phyloP scores from a whole-genome alignment of 2,888 invertebrate genomes.

The Drosophila ochracea region DNA sequence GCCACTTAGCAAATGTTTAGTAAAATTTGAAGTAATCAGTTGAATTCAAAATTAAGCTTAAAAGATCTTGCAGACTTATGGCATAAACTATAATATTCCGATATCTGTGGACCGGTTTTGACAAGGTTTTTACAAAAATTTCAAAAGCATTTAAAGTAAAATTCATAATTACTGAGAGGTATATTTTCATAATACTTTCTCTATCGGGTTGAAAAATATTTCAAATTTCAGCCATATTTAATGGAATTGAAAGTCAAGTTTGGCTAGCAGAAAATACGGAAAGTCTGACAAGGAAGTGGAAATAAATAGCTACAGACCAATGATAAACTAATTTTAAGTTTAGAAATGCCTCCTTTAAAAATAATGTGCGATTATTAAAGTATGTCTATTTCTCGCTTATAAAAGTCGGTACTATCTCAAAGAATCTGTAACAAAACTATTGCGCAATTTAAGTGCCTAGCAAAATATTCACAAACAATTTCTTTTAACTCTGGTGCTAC shows the following conservation, averaged over 20 bases:
- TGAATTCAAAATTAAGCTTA: not conserved
- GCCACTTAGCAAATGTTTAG: not conserved
- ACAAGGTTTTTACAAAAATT: not conserved
- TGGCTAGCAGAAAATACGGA: not conserved
- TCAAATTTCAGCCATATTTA: not conserved
- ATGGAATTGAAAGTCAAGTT: not conserved
- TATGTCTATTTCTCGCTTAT: not conserved
- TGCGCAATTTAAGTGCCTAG: conserved; percentile 67
- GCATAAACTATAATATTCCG: conserved; percentile 1
- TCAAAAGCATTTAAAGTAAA: not conserved
- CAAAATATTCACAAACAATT: conserved; percentile 27
- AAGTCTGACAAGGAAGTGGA: not conserved
- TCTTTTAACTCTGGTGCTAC: conserved; percentile 23
- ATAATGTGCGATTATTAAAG: not conserved
- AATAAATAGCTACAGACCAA: not conserved
- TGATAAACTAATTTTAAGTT: not conserved
- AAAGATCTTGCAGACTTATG: not conserved
- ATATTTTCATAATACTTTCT: too few relatives aligned
- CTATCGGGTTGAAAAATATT: not conserved
- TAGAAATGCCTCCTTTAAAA: not conserved
- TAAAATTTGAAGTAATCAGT: not conserved
- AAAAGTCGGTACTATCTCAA: not conserved
- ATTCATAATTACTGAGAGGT: not conserved
- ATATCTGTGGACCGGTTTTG: not conserved
- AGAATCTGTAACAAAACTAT: conserved; percentile 23